These are phyloP conservation scores for Hirtodrosophila duncani DNA, from an alignment of 2,888 invertebrate genomes.

Conservation along the genomic window DNA sequence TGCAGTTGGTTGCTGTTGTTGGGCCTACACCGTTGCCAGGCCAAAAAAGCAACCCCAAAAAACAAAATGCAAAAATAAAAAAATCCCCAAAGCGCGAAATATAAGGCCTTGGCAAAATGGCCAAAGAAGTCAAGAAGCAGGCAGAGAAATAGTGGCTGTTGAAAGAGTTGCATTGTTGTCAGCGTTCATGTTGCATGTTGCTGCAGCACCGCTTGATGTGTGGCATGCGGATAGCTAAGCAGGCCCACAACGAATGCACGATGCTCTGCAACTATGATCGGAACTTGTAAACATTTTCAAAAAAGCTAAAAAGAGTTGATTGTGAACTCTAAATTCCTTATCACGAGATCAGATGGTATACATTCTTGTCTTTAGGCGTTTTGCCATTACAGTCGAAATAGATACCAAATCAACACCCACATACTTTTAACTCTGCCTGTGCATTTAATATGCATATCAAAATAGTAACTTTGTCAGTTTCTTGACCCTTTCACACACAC, in stretches of 20 bases:
- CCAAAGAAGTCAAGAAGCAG: constrained; percentile 25
- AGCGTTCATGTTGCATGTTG: constrained; percentile 57
- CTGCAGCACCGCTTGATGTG: constrained; percentile 58
- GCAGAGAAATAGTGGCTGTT: constrained; percentile 2
- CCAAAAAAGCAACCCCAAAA: constrained; percentile 29
- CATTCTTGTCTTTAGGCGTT: neutral
- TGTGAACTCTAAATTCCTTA: no score
- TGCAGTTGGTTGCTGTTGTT: constrained; percentile 15
- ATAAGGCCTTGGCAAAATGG: constrained; percentile 40
- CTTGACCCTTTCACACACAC: constrained; percentile 18
- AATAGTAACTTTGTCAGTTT: constrained; percentile 40
- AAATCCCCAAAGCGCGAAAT: constrained; percentile 56
- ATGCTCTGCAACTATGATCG: constrained; percentile 55
- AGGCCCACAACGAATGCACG: constrained; percentile 32
- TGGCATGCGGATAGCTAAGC: constrained; percentile 41
- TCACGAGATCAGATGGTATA: neutral
- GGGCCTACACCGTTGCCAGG: constrained; percentile 14
- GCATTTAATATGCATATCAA: no score
- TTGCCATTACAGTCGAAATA: neutral
- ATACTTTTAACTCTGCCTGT: no score
- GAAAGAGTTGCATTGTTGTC: constrained; percentile 64
- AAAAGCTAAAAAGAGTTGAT: no score
- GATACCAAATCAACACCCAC: no score
- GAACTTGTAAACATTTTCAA: no score
- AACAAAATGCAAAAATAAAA: constrained; percentile 46